These are phyloP conservation scores for Sardina pilchardus DNA, from an alignment of 2,113 vertebrate genomes.

Conservation along the genomic window DNA sequence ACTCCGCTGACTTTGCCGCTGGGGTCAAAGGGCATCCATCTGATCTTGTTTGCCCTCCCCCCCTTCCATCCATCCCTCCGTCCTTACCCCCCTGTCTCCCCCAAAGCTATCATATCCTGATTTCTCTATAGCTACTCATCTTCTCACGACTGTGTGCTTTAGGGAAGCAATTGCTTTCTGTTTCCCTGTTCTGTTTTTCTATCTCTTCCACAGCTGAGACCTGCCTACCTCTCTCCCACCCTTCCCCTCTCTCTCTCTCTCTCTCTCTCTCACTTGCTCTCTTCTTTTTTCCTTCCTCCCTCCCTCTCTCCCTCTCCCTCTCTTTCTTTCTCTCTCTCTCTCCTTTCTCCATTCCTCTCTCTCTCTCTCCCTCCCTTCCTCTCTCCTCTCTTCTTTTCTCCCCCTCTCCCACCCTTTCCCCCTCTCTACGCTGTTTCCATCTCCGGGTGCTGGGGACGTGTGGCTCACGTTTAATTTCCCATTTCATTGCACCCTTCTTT, in stretches of 20 bases:
- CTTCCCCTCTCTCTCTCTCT: background rate
- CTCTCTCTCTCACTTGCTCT: background rate
- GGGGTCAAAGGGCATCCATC: background rate
- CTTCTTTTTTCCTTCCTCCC: background rate
- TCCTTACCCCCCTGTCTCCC: background rate
- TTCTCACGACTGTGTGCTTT: conserved; percentile 13
- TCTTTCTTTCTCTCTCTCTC: background rate
- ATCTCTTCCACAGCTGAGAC: conserved; percentile 1
- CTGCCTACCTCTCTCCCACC: background rate
- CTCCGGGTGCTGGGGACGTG: background rate
- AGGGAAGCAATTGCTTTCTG: conserved; percentile 1
- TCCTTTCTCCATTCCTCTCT: background rate
- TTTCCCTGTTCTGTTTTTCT: background rate
- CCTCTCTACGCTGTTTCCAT: background rate
- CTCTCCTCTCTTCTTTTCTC: background rate
- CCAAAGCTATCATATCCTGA: background rate
- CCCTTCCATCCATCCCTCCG: background rate
- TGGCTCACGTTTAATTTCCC: conserved; percentile 1
- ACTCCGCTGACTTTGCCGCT: background rate
- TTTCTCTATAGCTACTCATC: background rate
- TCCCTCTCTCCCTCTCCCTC: background rate
- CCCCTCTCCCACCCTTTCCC: background rate
- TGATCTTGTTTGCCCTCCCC: background rate
- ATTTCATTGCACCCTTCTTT: conserved; percentile 10
- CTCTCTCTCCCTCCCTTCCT: background rate